A percentile compares a stretch with the other conserved stretches of the same genome.
These are phyloP conservation scores for Junonia oenone DNA, from an alignment of 2,888 invertebrate genomes.

Conservation along the genomic window DNA sequence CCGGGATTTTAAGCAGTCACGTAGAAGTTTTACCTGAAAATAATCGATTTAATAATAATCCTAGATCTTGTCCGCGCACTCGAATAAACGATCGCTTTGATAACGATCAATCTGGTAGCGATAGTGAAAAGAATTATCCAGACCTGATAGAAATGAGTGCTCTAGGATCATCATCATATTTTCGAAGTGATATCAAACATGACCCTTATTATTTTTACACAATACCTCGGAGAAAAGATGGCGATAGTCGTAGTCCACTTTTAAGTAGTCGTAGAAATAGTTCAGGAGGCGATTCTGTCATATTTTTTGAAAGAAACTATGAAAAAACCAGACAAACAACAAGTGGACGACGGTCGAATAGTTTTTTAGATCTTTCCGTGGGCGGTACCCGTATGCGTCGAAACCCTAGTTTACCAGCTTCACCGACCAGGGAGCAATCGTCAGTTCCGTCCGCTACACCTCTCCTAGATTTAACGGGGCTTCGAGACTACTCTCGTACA, in stretches of 20 bases:
- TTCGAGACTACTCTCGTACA: conserved; percentile 69
- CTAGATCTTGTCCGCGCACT: conserved; percentile 57
- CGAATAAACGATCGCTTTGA: conserved; percentile 63
- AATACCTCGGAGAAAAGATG: conserved; percentile 80
- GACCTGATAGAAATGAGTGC: conserved; percentile 77
- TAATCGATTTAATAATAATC: conserved; percentile 64
- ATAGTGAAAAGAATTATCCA: conserved; percentile 78
- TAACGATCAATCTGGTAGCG: conserved; percentile 72
- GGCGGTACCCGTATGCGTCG: conserved; percentile 63
- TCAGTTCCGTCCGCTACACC: conserved; percentile 80
- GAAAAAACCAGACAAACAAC: conserved; percentile 54
- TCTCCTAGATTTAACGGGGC: conserved; percentile 79
- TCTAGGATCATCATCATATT: conserved; percentile 58
- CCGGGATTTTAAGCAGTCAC: conserved; percentile 58
- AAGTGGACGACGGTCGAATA: conserved; percentile 81
- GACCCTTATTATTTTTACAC: conserved; percentile 82
- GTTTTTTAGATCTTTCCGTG: conserved; percentile 83
- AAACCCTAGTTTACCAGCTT: conserved; percentile 82
- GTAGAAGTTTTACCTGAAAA: conserved; percentile 58
- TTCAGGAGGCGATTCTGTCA: conserved; percentile 83
- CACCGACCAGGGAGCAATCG: conserved; percentile 78
- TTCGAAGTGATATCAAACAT: conserved; percentile 60
- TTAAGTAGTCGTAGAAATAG: conserved; percentile 86
- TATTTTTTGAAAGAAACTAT: conserved; percentile 56
- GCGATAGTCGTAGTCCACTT: conserved; percentile 87